phyloP scores from a whole-genome alignment of 2,113 vertebrate species.

The Oryzias celebensis region DNA sequence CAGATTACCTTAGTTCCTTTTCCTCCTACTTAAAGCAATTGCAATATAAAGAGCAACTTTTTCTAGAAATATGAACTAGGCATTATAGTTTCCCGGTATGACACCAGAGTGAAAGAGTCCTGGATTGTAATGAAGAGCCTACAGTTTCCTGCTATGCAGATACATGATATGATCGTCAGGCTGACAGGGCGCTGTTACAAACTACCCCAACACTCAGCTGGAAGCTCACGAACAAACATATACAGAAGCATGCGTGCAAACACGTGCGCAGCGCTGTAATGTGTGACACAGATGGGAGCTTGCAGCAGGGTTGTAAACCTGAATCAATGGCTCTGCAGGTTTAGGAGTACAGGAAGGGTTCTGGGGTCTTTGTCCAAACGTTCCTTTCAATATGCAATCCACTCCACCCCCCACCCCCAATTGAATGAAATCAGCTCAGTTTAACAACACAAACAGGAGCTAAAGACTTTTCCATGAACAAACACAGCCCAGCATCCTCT shows the following conservation, averaged over 20 bases:
- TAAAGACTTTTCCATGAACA: slow-evolving; percentile 18
- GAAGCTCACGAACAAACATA: slow-evolving; percentile 8
- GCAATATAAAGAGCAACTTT: too few relatives aligned
- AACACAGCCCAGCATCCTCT: neutral
- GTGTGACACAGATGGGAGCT: slow-evolving; percentile 52
- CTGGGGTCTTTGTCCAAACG: slow-evolving; percentile 25
- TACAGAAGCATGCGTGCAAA: slow-evolving; percentile 4
- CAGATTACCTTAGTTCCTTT: too few relatives aligned
- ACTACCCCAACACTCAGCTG: slow-evolving; percentile 2
- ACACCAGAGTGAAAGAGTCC: neutral
- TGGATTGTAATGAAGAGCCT: neutral
- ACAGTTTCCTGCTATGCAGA: slow-evolving; percentile 17
- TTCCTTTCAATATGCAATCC: slow-evolving; percentile 16
- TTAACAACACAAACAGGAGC: slow-evolving; percentile 9
- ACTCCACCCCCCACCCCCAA: slow-evolving; percentile 4
- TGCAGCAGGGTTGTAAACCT: slow-evolving; percentile 34
- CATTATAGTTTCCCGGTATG: too few relatives aligned
- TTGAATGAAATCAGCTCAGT: slow-evolving; percentile 32
- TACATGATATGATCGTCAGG: slow-evolving; percentile 9
- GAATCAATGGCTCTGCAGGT: slow-evolving; percentile 48
- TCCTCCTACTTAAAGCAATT: too few relatives aligned
- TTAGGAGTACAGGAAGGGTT: slow-evolving; percentile 1
- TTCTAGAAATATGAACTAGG: too few relatives aligned
- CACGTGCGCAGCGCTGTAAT: slow-evolving; percentile 29
- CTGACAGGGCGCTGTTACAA: slow-evolving; percentile 11